Conservation (phyloP, 2,797 vertebrate species). For the Rhabdomys pumilio region DNA sequence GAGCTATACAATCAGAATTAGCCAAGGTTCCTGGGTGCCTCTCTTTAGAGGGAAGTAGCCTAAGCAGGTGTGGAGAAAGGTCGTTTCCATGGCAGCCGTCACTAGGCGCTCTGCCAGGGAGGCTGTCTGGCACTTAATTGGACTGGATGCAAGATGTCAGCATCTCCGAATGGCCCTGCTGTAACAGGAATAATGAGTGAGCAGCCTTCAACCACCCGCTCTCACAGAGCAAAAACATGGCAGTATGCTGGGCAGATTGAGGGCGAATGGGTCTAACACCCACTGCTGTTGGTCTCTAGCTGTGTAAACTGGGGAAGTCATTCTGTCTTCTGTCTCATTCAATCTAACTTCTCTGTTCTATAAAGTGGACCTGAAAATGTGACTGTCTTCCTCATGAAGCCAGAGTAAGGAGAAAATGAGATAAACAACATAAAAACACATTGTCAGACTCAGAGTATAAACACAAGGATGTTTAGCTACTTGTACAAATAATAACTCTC, state of each 20-base stretch:
- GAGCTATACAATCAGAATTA: slow-evolving; percentile 40
- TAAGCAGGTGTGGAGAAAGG: slow-evolving; percentile 59
- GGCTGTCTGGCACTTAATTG: slow-evolving; percentile 38
- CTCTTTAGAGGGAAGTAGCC: not conserved
- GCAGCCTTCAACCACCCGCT: not conserved
- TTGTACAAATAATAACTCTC: slow-evolving; percentile 45
- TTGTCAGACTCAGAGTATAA: slow-evolving; percentile 26
- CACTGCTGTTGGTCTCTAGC: not conserved
- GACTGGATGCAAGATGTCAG: slow-evolving; percentile 16
- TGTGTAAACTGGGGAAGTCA: not conserved
- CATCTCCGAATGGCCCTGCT: not conserved
- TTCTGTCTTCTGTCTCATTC: slow-evolving; percentile 9
- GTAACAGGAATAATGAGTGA: not conserved
- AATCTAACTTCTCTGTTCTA: slow-evolving; percentile 31
- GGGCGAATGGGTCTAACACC: accelerated
- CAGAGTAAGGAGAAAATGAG: not conserved
- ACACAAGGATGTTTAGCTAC: not conserved
- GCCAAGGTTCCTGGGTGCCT: slow-evolving; percentile 28
- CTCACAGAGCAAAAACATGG: not conserved
- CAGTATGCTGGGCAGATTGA: accelerated
- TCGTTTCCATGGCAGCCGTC: slow-evolving; percentile 60
- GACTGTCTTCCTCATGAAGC: not conserved
- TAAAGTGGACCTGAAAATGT: slow-evolving; percentile 5
- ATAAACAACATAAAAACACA: slow-evolving; percentile 17
- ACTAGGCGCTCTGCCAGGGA: slow-evolving; percentile 8